Percentiles rank a stretch among this genome's conserved stretches.
phyloP scores from a whole-genome alignment of 2,113 vertebrate species.

The Vidua chalybeata region DNA sequence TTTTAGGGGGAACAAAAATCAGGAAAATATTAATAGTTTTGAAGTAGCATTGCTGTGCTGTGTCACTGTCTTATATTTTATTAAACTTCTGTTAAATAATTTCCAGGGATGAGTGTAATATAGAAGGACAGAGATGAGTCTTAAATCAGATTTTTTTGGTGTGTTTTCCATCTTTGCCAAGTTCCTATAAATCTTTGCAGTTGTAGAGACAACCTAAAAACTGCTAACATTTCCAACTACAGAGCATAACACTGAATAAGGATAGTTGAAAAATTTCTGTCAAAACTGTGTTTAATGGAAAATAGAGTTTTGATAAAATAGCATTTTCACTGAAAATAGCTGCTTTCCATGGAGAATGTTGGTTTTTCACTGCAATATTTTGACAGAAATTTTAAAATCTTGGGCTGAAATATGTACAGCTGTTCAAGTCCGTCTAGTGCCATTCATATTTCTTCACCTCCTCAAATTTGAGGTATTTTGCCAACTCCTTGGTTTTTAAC shows the following conservation, averaged over 20 bases:
- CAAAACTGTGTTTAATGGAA: slow-evolving; percentile 63
- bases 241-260: slow-evolving; percentile 59
- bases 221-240: slow-evolving; percentile 49
- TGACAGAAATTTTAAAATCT: slow-evolving; percentile 56
- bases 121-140: neutral
- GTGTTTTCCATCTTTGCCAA: slow-evolving; percentile 24
- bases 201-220: slow-evolving; percentile 58
- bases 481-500: slow-evolving; percentile 24
- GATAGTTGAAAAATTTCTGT: slow-evolving; percentile 49
- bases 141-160: neutral
- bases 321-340: slow-evolving; percentile 50
- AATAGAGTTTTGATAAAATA: slow-evolving; percentile 60
- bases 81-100: neutral
- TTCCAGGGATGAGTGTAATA: neutral
- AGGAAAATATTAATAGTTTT: neutral
- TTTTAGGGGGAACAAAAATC: neutral
- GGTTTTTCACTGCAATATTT: slow-evolving; percentile 52
- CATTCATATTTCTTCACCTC: slow-evolving; percentile 51
- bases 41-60: neutral
- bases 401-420: slow-evolving; percentile 52
- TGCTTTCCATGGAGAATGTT: slow-evolving; percentile 29
- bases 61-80: neutral
- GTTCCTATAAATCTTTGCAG: slow-evolving; percentile 46
- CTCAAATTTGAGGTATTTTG: slow-evolving; percentile 19
- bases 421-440: slow-evolving; percentile 54